These are phyloP conservation scores for Hemichromis elongatus DNA, from an alignment of 2,113 vertebrate genomes.

Conservation along the genomic window DNA sequence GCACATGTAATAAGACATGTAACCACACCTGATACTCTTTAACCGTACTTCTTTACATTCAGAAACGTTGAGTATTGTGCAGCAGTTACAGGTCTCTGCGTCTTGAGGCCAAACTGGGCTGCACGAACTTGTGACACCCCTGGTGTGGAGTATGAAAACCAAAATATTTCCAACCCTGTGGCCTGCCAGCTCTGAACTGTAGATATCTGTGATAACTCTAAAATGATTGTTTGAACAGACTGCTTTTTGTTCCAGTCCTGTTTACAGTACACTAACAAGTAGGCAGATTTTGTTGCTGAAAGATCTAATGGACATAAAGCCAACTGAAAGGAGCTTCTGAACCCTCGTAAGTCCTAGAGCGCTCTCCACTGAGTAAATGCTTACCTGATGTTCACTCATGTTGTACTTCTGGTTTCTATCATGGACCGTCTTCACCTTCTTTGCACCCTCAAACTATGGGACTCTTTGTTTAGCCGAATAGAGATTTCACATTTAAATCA, in stretches of 20 bases:
- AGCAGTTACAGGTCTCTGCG: not conserved
- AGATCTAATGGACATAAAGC: not conserved
- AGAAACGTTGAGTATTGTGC: not conserved
- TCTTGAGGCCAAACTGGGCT: not conserved
- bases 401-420: not conserved
- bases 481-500: not conserved
- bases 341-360: not conserved
- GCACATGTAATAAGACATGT: not conserved
- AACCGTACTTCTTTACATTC: not conserved
- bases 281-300: not conserved
- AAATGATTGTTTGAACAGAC: not conserved
- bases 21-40: not conserved
- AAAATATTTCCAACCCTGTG: not conserved
- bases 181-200: not conserved
- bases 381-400: not conserved
- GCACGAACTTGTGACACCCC: not conserved
- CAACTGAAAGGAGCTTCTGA: not conserved
- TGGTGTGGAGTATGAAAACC: not conserved
- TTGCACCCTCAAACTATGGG: not conserved
- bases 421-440: not conserved
- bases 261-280: not conserved
- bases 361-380: not conserved
- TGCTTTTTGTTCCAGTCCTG: not conserved
- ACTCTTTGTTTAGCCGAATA: not conserved
- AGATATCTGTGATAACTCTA: not conserved